Conservation (phyloP, 2,888 invertebrate species). For the Luperina testacea region DNA sequence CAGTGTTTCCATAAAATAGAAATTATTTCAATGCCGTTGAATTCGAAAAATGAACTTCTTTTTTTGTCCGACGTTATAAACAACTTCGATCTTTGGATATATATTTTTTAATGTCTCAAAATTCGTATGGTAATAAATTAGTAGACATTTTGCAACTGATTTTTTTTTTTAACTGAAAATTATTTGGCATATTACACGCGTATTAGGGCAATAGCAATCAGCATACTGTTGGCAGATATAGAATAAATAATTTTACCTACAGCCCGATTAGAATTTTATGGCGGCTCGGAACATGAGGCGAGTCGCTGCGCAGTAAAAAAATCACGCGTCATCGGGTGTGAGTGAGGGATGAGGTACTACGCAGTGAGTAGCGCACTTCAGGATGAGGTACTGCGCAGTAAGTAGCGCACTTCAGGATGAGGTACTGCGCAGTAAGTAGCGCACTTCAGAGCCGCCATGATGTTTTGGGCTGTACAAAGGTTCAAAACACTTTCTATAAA, state of each 20-base stretch:
- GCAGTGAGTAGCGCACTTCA: neutral
- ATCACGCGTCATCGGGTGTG: neutral
- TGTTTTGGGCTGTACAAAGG: neutral
- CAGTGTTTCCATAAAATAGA: neutral
- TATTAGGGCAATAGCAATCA: neutral
- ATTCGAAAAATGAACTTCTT: neutral
- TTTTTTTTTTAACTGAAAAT: neutral
- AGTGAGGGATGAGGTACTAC: neutral
- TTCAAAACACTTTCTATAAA: neutral
- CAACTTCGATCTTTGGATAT: neutral
- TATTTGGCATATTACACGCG: constrained; percentile 1
- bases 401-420: neutral
- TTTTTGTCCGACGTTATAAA: neutral
- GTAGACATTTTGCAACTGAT: neutral
- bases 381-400: neutral
- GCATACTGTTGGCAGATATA: neutral
- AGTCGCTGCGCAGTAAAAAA: neutral
- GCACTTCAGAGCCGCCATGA: neutral
- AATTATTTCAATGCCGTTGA: neutral
- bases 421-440: no score
- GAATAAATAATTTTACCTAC: neutral
- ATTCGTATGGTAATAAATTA: neutral
- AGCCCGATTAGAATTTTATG: neutral
- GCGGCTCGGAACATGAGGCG: neutral
- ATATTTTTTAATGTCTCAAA: constrained; percentile 1